Evolutionary conservation across 2,888 invertebrate genomes (phyloP), one percentile per base, ranked within the genome.

Genomic region (Elegia similella): DNA sequence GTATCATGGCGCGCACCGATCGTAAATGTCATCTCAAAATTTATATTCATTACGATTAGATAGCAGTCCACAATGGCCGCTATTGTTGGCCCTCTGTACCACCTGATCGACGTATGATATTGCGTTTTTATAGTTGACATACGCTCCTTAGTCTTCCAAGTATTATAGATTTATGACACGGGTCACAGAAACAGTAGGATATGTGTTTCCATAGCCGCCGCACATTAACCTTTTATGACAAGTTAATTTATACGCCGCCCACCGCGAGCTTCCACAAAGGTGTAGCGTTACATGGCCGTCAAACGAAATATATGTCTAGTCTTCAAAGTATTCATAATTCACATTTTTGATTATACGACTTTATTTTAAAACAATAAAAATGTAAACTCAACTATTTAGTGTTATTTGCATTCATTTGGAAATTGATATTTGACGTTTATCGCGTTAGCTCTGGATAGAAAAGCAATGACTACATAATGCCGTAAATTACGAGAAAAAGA

Each of bases 21-120:
- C 90, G 88, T 91, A 88, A 90, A 91, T 88, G 90, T 90, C 90
- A 88, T 88, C 86, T 83, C 85, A 87, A 89, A 89, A 91, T 91
- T 90, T 91, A 91, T 91, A 89, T 90, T 88, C 87, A 90, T 88
- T 86, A 88, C 90, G 89, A 88, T 89, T 89, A 89, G 90, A 90
- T 89, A 89, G 84, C 81, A 80, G 79, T 73, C 76, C 81, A 87
- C 87, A 88, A 88, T 85, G 75, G 81, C 78, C 77, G 70, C 85
- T 75, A 87, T 89, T 90, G 89, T 89, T 87, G 80, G 75, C 69
- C 76, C 76, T 73, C 69, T 73, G 75, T 80, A 82, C 77, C 73
- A 76, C 77, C 83, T 88, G 89, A 90, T 88, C 87, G 89, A 88
- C 82, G 86, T 82, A 79, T 81, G 85, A 86, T 88, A 86, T 85